Evolutionary conservation across 2,113 vertebrate genomes (phyloP).

Genomic region (Felis catus): DNA sequence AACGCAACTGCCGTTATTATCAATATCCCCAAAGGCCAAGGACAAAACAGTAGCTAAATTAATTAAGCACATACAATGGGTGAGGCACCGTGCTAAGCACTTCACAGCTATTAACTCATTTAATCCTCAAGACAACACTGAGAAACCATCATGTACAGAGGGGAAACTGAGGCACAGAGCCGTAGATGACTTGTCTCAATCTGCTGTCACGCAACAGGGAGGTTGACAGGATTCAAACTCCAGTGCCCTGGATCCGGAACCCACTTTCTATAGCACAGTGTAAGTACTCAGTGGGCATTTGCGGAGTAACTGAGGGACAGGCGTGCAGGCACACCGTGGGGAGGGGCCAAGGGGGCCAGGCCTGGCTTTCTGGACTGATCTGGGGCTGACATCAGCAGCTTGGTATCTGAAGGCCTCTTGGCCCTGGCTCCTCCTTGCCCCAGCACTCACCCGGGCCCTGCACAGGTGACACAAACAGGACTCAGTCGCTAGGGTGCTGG

Average conservation of each 20-base stretch:
- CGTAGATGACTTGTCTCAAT: neutral
- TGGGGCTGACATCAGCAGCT: conserved; percentile 24
- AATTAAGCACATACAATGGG: fast-evolving
- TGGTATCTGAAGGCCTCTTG: neutral
- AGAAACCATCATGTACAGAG: neutral
- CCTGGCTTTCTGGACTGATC: neutral
- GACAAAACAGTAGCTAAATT: neutral
- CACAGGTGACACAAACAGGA: neutral
- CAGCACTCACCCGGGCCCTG: neutral
- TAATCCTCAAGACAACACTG: neutral
- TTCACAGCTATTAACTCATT: neutral
- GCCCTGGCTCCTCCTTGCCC: neutral
- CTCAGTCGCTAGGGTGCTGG: neutral
- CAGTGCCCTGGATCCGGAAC: neutral
- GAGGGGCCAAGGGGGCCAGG: too few relatives aligned
- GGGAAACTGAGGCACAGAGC: neutral
- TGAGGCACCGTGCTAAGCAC: neutral
- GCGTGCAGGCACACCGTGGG: fast-evolving
- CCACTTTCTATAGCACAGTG: neutral
- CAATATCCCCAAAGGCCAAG: neutral
- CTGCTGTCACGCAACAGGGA: neutral
- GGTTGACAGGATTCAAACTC: neutral
- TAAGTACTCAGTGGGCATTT: fast-evolving
- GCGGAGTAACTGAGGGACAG: neutral
- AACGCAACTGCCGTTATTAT: neutral